Conservation (phyloP, 2,113 vertebrate species). For the Gallinago undulata region DNA sequence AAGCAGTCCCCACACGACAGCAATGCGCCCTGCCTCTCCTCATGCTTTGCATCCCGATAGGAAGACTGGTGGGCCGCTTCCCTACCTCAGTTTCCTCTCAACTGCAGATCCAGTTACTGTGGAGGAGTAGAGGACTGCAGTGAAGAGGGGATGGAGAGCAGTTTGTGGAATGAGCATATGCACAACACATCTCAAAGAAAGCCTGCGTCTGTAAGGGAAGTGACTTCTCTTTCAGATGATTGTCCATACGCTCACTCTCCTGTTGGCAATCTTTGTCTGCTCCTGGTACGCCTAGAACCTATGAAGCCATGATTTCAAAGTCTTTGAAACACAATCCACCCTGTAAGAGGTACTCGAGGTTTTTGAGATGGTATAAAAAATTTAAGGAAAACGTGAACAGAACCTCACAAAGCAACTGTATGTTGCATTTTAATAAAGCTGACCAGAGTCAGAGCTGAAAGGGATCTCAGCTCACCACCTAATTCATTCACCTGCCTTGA, state of each 20-base stretch:
- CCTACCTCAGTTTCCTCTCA: slow-evolving; percentile 62
- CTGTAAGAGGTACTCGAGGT: not conserved
- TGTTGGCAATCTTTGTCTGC: not conserved
- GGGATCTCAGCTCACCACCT: not conserved
- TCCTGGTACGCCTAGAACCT: not conserved
- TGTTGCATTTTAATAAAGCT: not conserved
- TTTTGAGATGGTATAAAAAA: not conserved
- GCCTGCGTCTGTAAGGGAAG: slow-evolving; percentile 46
- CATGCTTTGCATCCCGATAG: slow-evolving; percentile 30
- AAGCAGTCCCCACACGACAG: slow-evolving; percentile 39
- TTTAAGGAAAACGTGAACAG: not conserved
- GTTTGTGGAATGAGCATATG: slow-evolving; percentile 58
- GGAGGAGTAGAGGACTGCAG: slow-evolving; percentile 66
- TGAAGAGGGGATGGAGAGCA: slow-evolving; percentile 60
- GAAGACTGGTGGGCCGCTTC: slow-evolving; percentile 28
- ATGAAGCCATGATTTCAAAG: not conserved
- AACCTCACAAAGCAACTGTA: not conserved
- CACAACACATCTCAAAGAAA: slow-evolving; percentile 52
- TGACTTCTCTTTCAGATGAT: slow-evolving; percentile 24
- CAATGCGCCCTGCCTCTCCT: slow-evolving; percentile 46
- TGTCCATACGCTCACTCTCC: not conserved
- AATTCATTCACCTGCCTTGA: not conserved
- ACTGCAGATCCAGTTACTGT: slow-evolving; percentile 64
- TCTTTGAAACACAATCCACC: not conserved
- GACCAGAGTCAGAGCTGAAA: not conserved